Evolutionary conservation across 2,888 invertebrate species (phyloP), one percentile per base, ranked within the genome.

Genomic region (Brachylomia viminalis): DNA sequence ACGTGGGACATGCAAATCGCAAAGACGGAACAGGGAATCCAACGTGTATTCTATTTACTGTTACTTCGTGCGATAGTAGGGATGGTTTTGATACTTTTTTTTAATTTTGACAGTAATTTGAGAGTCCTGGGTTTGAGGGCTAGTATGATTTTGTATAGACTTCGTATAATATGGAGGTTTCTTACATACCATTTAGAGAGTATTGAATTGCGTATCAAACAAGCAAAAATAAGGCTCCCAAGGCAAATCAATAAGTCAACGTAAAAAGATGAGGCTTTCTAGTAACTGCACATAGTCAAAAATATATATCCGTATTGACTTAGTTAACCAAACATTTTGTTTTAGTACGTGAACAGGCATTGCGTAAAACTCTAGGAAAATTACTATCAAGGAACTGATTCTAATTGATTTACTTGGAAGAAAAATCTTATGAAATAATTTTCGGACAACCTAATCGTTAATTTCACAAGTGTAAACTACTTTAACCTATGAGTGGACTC

Each of bases 21-120:
- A 93, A 93, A 93, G 92, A 94, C 91, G 93, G 93, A 92, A 94
- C 95, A 94, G 92, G 94, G 94, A 91, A 94, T 93, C 91, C 94
- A 93, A 94, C 96, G 95, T 96, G 96, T 95, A 93, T 95, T 94
- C 95, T 94, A 93, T 94, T 95, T 93, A 95, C 94, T 95, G 95
- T 92, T 94, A 92, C 92, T 93, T 90, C 77, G 90, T 91, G 78
- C 88, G 89, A 64, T 42, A 67, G 66, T 89, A 78, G 42, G 6
- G 71, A 15, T 23, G 0, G 74, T 87, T 80, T 95, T 95, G 94
- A 90, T 95, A 91, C 88, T 91, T 90, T 91, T 90, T 67, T 13
- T 17, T 27, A 23, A 10, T 75, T 27, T 45, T 20, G 0, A 45
- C 2, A 20, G n/a, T 42, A 13, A 42, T 54, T 54, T 30, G 8